Conservation (phyloP, 2,797 vertebrate species). For the Austrolebias charrua region DNA sequence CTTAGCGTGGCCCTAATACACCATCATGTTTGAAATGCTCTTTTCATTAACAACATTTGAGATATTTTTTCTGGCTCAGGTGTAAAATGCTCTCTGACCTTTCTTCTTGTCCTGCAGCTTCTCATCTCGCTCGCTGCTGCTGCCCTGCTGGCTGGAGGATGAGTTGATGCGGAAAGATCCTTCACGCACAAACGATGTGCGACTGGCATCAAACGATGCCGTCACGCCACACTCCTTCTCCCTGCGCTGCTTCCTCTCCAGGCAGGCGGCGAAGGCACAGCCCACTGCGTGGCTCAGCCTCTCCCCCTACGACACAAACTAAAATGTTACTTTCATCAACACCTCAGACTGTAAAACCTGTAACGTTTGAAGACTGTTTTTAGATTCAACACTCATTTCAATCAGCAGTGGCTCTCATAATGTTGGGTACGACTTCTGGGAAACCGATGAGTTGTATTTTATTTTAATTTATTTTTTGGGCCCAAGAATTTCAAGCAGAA, state of each 20-base stretch:
- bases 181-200: slow-evolving; percentile 89
- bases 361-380: no score
- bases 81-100: slow-evolving; percentile 69
- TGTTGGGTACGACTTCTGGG: no score
- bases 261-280: slow-evolving; percentile 91
- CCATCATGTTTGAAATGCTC: no score
- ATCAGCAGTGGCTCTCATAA: no score
- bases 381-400: no score
- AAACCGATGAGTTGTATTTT: no score
- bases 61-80: background rate
- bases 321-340: background rate
- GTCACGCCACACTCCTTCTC: slow-evolving; percentile 94
- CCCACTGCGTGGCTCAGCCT: slow-evolving; percentile 91
- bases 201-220: slow-evolving; percentile 88
- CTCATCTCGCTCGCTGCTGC: slow-evolving; percentile 77
- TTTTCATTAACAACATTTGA: background rate
- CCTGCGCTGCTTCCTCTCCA: slow-evolving; percentile 90
- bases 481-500: no score
- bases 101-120: slow-evolving; percentile 86
- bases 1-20: no score
- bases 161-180: slow-evolving; percentile 88
- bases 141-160: slow-evolving; percentile 73
- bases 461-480: no score
- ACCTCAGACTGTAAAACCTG: no score
- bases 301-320: slow-evolving; percentile 79